Evolutionary conservation across 92 coral and sea anemone genomes (phyloP).

Genomic region (Umimayanthus kanabou): DNA sequence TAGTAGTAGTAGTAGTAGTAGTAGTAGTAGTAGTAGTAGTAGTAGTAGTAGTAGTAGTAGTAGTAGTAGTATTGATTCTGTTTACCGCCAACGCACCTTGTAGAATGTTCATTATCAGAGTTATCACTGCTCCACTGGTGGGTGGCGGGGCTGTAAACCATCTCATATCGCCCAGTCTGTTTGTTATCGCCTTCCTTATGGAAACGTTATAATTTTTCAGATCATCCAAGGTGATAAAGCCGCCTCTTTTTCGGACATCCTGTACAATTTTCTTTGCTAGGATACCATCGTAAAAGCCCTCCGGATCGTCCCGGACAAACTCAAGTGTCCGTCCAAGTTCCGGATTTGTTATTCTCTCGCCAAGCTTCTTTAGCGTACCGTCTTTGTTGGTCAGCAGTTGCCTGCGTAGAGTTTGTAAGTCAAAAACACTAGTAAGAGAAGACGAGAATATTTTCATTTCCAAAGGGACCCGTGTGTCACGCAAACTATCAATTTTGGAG

Average conservation of each 20-base stretch:
- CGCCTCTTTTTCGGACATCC: conserved; percentile 70
- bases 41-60: too few relatives aligned
- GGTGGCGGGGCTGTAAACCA: conserved; percentile 85
- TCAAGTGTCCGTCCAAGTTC: conserved; percentile 72
- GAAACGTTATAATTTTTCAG: conserved; percentile 62
- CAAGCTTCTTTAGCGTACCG: conserved; percentile 56
- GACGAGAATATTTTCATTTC: too few relatives aligned
- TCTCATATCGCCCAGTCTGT: conserved; percentile 47
- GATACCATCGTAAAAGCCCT: conserved; percentile 70
- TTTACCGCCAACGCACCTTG: conserved; percentile 58
- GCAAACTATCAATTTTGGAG: too few relatives aligned
- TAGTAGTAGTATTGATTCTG: not conserved
- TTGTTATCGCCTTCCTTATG: conserved; percentile 52
- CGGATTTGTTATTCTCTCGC: conserved; percentile 72
- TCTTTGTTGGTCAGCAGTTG: conserved; percentile 59
- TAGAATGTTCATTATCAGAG: conserved; percentile 76
- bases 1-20: too few relatives aligned
- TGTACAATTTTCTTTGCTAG: conserved; percentile 65
- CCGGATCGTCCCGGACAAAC: conserved; percentile 66
- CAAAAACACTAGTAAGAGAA: too few relatives aligned
- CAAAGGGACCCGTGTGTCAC: too few relatives aligned
- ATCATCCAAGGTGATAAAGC: conserved; percentile 68
- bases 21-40: too few relatives aligned
- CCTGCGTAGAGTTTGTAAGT: conserved; percentile 32
- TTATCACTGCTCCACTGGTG: conserved; percentile 83